A percentile compares a stretch with the other conserved stretches of the same genome.
Conservation (phyloP, 2,113 vertebrate species). For the Pungitius pungitius region DNA sequence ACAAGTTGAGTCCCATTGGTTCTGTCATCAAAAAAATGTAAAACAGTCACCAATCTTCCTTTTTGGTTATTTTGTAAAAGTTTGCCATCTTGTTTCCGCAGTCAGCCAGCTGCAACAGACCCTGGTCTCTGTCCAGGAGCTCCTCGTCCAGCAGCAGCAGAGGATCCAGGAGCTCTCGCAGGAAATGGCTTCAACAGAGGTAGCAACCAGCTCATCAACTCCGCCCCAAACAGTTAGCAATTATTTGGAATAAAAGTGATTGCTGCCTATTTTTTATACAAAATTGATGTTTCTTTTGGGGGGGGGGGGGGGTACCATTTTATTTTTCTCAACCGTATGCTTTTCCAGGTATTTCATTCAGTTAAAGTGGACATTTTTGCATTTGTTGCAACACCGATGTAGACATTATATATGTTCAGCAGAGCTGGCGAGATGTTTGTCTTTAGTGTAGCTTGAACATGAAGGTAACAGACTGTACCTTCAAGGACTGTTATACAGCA, state of each 20-base stretch:
- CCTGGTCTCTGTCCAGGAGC: conserved; percentile 90
- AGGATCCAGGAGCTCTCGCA: conserved; percentile 93
- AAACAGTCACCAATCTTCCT: conserved; percentile 13
- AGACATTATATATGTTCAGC: background rate
- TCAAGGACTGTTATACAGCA: conserved; percentile 12
- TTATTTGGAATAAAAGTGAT: background rate
- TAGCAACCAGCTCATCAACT: conserved; percentile 59
- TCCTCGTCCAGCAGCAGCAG: conserved; percentile 94
- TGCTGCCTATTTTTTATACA: background rate
- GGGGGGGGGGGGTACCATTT: no score
- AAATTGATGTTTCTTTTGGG: background rate
- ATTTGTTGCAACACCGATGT: background rate
- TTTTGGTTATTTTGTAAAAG: background rate
- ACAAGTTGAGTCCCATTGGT: conserved; percentile 42
- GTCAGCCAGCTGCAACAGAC: conserved; percentile 94
- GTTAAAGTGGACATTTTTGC: background rate
- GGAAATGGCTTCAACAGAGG: conserved; percentile 89
- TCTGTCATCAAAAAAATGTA: conserved; percentile 39
- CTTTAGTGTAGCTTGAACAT: conserved; percentile 23
- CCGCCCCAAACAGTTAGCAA: background rate
- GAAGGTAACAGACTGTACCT: conserved; percentile 17
- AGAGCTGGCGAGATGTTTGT: background rate
- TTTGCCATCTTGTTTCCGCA: conserved; percentile 65
- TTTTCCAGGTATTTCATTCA: background rate
- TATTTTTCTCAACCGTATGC: background rate